Evolutionary conservation across 2,113 vertebrate genomes (phyloP).

Genomic region (Geothlypis trichas): DNA sequence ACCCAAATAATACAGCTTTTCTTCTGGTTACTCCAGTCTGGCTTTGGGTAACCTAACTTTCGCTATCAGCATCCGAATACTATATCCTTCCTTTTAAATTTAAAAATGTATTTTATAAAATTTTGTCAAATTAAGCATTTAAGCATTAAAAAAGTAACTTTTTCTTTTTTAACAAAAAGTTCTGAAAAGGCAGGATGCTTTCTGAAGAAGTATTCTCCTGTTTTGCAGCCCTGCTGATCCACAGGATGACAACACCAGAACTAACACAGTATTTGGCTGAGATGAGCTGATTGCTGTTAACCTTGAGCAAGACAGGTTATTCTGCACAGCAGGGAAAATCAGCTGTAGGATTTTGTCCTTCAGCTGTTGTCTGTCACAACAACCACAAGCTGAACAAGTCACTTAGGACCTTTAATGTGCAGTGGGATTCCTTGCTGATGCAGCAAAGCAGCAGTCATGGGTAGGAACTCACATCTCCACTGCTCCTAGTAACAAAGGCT

Average conservation of each 20-base stretch:
- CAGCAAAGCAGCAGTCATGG: not conserved
- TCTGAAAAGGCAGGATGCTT: not conserved
- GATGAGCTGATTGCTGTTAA: not conserved
- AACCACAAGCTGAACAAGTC: not conserved
- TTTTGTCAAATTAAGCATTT: not conserved
- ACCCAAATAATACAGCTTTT: not conserved
- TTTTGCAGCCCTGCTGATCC: not conserved
- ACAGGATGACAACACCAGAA: not conserved
- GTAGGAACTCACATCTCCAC: not conserved
- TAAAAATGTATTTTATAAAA: not conserved
- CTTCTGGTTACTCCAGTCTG: not conserved
- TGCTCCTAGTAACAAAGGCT: not conserved
- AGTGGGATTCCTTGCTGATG: not conserved
- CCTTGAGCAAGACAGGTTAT: not conserved
- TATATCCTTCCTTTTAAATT: not conserved
- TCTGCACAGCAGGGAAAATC: not conserved
- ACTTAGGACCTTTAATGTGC: not conserved
- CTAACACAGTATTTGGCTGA: not conserved
- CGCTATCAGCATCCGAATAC: not conserved
- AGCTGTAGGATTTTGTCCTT: not conserved
- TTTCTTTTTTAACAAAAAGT: not conserved
- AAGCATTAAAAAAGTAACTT: too few species aligned
- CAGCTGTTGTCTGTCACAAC: not conserved
- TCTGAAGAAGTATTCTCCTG: not conserved
- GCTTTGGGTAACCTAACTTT: not conserved